Base-by-base conservation (phyloP, 2,888 invertebrate species). In the Meiosimyza platycephala region DNA sequence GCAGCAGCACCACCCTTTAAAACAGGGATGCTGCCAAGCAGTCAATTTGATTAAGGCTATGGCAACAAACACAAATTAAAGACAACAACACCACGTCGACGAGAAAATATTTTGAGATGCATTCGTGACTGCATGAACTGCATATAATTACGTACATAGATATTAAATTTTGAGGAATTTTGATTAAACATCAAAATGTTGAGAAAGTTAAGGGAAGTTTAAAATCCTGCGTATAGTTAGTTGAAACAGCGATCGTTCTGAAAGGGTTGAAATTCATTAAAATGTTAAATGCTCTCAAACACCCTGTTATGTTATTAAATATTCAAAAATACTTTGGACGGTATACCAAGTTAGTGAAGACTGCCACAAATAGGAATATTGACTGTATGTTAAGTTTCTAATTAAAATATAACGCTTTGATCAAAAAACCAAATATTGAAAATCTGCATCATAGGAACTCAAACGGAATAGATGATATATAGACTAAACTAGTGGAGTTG, bases 261-360 rank as follows among this genome's bases (percentile, higher is more conserved):
- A 57, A 55, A 67, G 55, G 57, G 57, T 67, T 40, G 47, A 55
- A 67, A 55, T 67, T 67, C 67, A 67, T 67, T 67, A 67, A 67
- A 55, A 67, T 67, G 47, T 16, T 67, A 55, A 67, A 57, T 57
- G 67, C 54, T 47, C 47, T 54, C 47, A 18, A 18, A 67, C 22
- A 54, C 54, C 13, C 66, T 52, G 40, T 66, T 52, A 28, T 28
- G 4, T 28, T 28, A 4, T 28, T 28, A 28, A 28, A 28, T 3
- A 28, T 11, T 57, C 57, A 57, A 28, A 6, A 11, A 11, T 18
- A 28, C 28, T 28, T 4, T 28, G 28, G 28, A 28, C 0, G 4
- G 4, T 3, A 28, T 28, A 28, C 28, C 28, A 28, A 28, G 28
- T 28, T 28, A 28, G 28, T 2, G 28, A 2, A 28, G 3, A 28